These are phyloP conservation scores for Pristionchus fissidentatus DNA, from an alignment of 2,888 invertebrate genomes.

Conservation along the genomic window DNA sequence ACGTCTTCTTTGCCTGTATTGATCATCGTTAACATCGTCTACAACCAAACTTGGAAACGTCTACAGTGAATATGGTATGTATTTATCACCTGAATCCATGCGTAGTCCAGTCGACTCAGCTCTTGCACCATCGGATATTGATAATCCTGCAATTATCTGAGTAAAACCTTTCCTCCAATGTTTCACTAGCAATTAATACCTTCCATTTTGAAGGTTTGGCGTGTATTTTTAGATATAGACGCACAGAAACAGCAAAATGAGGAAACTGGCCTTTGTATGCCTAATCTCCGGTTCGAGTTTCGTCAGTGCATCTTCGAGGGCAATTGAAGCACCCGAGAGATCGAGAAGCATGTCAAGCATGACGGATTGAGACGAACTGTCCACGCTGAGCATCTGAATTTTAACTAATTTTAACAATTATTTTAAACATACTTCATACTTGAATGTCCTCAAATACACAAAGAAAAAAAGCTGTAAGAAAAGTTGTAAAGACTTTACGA, in stretches of 20 bases:
- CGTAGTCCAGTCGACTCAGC: conserved; percentile 59
- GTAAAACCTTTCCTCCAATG: not conserved
- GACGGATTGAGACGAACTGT: conserved; percentile 53
- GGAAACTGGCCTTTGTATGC: conserved; percentile 47
- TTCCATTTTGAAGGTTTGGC: not conserved
- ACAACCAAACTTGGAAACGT: not conserved
- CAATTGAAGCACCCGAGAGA: conserved; percentile 51
- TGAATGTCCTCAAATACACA: not conserved
- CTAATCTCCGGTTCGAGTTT: conserved; percentile 50
- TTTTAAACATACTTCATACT: not conserved
- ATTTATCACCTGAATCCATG: conserved; percentile 53
- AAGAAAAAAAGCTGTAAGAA: not conserved
- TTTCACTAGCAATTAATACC: not conserved
- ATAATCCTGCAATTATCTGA: conserved; percentile 54
- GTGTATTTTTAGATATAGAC: no score
- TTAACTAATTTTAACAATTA: not conserved
- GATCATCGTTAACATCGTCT: conserved; percentile 15
- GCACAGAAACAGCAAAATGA: not conserved
- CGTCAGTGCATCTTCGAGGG: conserved; percentile 49
- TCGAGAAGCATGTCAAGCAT: conserved; percentile 63
- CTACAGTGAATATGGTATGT: not conserved
- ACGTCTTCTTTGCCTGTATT: conserved; percentile 46
- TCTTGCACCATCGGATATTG: conserved; percentile 65
- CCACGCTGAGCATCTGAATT: conserved; percentile 35
- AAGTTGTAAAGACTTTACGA: no score